These are phyloP conservation scores for Echiichthys vipera DNA, from an alignment of 2,797 vertebrate genomes.

Conservation along the genomic window DNA sequence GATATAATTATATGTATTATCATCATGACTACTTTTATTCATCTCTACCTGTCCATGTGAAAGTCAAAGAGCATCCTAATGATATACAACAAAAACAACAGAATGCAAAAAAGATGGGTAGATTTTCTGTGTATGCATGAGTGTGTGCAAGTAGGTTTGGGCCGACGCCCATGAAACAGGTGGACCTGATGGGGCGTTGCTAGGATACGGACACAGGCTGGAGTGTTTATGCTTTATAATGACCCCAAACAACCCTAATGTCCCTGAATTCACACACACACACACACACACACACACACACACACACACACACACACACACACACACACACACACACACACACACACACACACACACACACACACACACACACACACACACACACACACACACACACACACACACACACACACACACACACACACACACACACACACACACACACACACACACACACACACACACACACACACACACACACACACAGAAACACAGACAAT, in stretches of 20 bases:
- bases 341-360: constrained; percentile 30
- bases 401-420: constrained; percentile 21
- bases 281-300: constrained; percentile 30
- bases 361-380: constrained; percentile 33
- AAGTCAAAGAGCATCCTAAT: neutral
- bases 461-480: constrained; percentile 33
- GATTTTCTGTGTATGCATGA: constrained; percentile 10
- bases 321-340: constrained; percentile 37
- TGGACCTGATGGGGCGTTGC: constrained; percentile 67
- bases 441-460: constrained; percentile 28
- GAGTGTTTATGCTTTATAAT: constrained; percentile 40
- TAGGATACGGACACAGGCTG: constrained; percentile 63
- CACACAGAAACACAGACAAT: constrained; percentile 43
- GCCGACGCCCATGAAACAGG: constrained; percentile 59
- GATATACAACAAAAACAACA: neutral
- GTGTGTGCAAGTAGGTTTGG: constrained; percentile 39
- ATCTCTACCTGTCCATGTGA: neutral
- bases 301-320: constrained; percentile 27
- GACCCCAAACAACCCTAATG: constrained; percentile 56
- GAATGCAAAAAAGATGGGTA: constrained; percentile 23
- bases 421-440: constrained; percentile 31
- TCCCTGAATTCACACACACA: constrained; percentile 30
- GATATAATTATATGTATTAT: neutral
- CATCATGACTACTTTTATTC: neutral
- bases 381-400: neutral